Percentiles rank a stretch among this genome's conserved stretches.
These are phyloP conservation scores for Notolepis coatsorum DNA, from an alignment of 2,797 vertebrate species.

Conservation along the genomic window DNA sequence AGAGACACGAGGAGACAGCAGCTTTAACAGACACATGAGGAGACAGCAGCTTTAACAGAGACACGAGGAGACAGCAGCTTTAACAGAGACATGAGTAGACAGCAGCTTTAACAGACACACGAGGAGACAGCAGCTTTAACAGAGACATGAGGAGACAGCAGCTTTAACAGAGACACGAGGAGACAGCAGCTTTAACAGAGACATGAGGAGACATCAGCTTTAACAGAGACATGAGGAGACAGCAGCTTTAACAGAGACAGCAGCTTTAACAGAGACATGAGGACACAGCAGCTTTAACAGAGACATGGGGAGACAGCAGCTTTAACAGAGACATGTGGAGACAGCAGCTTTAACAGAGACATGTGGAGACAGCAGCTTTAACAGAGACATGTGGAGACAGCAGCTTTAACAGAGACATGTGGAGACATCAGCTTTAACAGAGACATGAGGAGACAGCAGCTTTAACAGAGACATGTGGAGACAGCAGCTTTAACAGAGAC, in stretches of 20 bases:
- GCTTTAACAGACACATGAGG: slow-evolving; percentile 25
- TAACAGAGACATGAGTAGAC: slow-evolving; percentile 32
- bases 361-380: neutral
- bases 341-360: too few species aligned
- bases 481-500: neutral
- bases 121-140: neutral
- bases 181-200: neutral
- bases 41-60: slow-evolving; percentile 21
- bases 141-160: slow-evolving; percentile 35
- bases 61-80: too few species aligned
- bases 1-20: too few species aligned
- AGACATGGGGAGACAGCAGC: too few species aligned
- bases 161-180: too few species aligned
- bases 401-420: too few species aligned
- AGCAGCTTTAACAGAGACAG: too few species aligned
- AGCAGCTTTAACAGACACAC: too few species aligned
- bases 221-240: too few species aligned
- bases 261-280: slow-evolving; percentile 18
- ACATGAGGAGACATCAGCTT: slow-evolving; percentile 37
- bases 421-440: neutral
- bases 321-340: slow-evolving; percentile 31
- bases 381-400: slow-evolving; percentile 33
- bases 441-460: slow-evolving; percentile 36
- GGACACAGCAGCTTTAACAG: slow-evolving; percentile 30
- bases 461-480: too few species aligned